Conservation (phyloP, 2,797 vertebrate species). For the Rhabdomys pumilio region DNA sequence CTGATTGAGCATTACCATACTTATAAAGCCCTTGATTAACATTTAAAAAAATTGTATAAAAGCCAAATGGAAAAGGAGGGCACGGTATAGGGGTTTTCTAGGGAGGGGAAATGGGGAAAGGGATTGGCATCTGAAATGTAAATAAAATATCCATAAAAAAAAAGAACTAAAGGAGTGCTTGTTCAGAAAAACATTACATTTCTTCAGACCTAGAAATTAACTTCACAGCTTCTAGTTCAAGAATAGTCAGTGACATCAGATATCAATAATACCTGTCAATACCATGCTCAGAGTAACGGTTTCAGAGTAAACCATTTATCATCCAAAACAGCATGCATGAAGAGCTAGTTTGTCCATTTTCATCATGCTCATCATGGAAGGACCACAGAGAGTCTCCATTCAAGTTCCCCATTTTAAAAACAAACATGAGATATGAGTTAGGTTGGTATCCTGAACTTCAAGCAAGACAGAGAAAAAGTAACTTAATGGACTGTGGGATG, state of each 20-base stretch:
- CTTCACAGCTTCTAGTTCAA: background rate
- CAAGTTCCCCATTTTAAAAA: background rate
- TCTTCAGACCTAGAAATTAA: background rate
- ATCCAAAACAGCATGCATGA: background rate
- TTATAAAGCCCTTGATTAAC: too few relatives aligned
- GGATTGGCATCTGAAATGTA: too few relatives aligned
- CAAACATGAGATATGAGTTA: background rate
- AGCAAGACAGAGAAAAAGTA: too few relatives aligned
- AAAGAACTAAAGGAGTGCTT: too few relatives aligned
- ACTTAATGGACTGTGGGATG: background rate
- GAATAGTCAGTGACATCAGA: background rate
- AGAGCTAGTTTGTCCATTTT: too few relatives aligned
- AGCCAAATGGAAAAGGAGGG: too few relatives aligned
- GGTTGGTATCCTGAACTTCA: background rate
- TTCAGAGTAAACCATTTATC: background rate
- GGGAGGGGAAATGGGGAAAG: too few relatives aligned
- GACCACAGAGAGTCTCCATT: background rate
- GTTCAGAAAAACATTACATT: background rate
- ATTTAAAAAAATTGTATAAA: too few relatives aligned
- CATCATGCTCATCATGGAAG: too few relatives aligned
- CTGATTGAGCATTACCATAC: too few relatives aligned
- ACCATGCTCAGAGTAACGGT: background rate
- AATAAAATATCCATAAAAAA: too few relatives aligned
- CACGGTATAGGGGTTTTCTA: too few relatives aligned
- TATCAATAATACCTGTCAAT: background rate